phyloP scores from a whole-genome alignment of 92 coral and sea anemone species.

The Phymanthus crucifer region DNA sequence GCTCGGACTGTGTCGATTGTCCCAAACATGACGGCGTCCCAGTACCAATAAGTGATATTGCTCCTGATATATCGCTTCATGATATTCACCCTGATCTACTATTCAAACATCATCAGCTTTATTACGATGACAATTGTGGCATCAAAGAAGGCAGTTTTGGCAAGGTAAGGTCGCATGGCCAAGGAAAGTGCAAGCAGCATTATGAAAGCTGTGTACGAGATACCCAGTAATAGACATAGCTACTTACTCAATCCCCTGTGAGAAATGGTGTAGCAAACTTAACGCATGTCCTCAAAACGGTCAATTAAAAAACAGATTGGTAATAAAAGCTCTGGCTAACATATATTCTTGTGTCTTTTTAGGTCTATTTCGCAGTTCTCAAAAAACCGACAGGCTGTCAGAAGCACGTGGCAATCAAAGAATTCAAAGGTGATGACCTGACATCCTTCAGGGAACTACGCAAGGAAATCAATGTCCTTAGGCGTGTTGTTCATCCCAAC shows the following conservation, averaged over 20 bases:
- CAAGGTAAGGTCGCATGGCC: conserved; percentile 45
- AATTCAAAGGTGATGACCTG: conserved; percentile 43
- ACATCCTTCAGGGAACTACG: conserved; percentile 62
- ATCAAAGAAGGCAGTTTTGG: conserved; percentile 53
- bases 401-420: conserved; percentile 31
- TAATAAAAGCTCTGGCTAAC: too few relatives aligned
- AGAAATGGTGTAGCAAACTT: too few relatives aligned
- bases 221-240: too few relatives aligned
- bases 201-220: too few relatives aligned
- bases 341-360: background rate
- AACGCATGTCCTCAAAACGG: too few relatives aligned
- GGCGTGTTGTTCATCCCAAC: conserved; percentile 60
- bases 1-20: conserved; percentile 39
- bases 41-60: conserved; percentile 17
- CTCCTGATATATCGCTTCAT: conserved; percentile 44
- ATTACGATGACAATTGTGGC: conserved; percentile 22
- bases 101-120: conserved; percentile 23
- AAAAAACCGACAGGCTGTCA: conserved; percentile 4
- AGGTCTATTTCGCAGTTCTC: conserved; percentile 25
- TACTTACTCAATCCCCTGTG: too few relatives aligned
- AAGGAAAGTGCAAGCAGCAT: too few relatives aligned
- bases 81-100: conserved; percentile 36
- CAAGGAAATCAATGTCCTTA: conserved; percentile 64
- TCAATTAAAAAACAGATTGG: too few relatives aligned
- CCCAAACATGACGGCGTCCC: conserved; percentile 38